These are phyloP conservation scores for Lypha dubia DNA, from an alignment of 2,888 invertebrate genomes.

Conservation along the genomic window DNA sequence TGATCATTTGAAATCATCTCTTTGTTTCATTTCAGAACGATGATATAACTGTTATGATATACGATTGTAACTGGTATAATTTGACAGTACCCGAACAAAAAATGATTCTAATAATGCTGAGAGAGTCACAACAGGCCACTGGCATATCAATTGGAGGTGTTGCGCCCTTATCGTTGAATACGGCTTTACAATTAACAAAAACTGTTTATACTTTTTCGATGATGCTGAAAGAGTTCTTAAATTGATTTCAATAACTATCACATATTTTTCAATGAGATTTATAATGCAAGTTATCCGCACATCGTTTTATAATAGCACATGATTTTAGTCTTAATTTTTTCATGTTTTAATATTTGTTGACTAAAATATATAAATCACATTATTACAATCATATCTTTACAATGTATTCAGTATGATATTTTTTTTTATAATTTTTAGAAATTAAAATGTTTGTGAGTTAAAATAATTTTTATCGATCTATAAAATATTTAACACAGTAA, in stretches of 20 bases:
- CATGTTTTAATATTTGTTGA: too few relatives aligned
- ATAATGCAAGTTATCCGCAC: neutral
- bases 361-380: too few relatives aligned
- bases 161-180: slow-evolving; percentile 74
- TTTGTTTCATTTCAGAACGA: slow-evolving; percentile 41
- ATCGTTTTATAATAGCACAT: too few relatives aligned
- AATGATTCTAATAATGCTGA: slow-evolving; percentile 75
- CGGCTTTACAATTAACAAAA: slow-evolving; percentile 76
- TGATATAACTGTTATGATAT: slow-evolving; percentile 67
- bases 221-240: slow-evolving; percentile 66
- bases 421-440: too few relatives aligned
- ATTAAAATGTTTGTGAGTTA: too few relatives aligned
- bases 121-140: slow-evolving; percentile 72
- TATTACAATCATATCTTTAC: too few relatives aligned
- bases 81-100: slow-evolving; percentile 73
- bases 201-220: slow-evolving; percentile 72
- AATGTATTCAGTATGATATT: too few relatives aligned
- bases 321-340: too few relatives aligned
- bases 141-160: slow-evolving; percentile 73
- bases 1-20: too few relatives aligned
- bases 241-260: neutral
- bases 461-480: too few relatives aligned
- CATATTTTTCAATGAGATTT: neutral
- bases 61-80: slow-evolving; percentile 75
- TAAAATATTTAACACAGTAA: too few relatives aligned